Evolutionary conservation across 92 coral and sea anemone species (phyloP).

Genomic region (Actinernus sp.): DNA sequence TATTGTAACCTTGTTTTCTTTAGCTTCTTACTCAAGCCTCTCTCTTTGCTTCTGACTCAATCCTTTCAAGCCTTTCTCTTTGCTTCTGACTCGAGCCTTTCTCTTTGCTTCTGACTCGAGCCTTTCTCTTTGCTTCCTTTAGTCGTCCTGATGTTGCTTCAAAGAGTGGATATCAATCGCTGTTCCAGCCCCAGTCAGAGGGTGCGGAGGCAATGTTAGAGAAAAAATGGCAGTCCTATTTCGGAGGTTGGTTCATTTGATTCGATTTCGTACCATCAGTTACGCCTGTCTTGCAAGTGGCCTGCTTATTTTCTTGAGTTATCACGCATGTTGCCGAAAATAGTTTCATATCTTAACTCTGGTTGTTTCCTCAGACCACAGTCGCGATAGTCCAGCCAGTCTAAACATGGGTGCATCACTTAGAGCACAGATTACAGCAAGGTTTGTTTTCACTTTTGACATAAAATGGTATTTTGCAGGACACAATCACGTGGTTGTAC

Average conservation of each 20-base stretch:
- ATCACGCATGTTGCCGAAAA: background rate
- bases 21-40: too few relatives aligned
- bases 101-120: background rate
- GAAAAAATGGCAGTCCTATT: constrained; percentile 91
- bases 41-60: too few relatives aligned
- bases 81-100: background rate
- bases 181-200: constrained; percentile 60
- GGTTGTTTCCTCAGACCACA: constrained; percentile 44
- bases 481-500: too few relatives aligned
- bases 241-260: constrained; percentile 93
- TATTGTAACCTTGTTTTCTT: too few relatives aligned
- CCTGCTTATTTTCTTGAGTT: too few relatives aligned
- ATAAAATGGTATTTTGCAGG: too few relatives aligned
- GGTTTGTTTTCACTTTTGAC: too few relatives aligned
- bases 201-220: constrained; percentile 85
- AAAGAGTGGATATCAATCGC: constrained; percentile 23
- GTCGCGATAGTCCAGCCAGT: constrained; percentile 73
- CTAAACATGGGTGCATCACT: constrained; percentile 75
- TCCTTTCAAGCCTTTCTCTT: background rate
- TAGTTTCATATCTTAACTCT: background rate
- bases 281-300: too few relatives aligned
- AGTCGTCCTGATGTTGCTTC: constrained; percentile 28
- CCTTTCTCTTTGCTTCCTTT: background rate
- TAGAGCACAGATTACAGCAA: constrained; percentile 45
- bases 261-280: too few relatives aligned